phyloP scores from a whole-genome alignment of 53 echinoderm and acorn worm genomes.

The Astropecten irregularis region DNA sequence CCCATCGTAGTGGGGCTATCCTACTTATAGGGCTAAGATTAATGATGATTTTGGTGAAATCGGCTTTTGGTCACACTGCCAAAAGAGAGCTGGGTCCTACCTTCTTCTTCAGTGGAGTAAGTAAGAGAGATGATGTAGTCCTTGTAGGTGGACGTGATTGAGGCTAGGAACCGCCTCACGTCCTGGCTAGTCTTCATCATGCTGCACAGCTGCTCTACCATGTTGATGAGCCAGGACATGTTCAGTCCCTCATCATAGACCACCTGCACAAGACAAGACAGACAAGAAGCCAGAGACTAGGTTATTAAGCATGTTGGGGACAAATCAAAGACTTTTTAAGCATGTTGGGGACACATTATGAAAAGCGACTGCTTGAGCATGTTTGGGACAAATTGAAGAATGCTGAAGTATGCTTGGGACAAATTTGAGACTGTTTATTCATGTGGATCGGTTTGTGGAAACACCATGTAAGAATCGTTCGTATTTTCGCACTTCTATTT shows the following conservation, averaged over 20 bases:
- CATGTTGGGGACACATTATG: too few relatives aligned
- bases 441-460: too few relatives aligned
- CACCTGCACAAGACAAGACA: conserved; percentile 48
- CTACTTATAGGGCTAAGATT: not conserved
- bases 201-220: conserved; percentile 45
- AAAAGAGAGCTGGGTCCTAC: conserved; percentile 22
- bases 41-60: not conserved
- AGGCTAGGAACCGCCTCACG: conserved; percentile 45
- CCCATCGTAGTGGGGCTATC: too few relatives aligned
- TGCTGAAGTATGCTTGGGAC: too few relatives aligned
- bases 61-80: not conserved
- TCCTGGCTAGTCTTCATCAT: conserved; percentile 64
- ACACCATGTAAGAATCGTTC: too few relatives aligned
- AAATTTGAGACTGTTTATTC: too few relatives aligned
- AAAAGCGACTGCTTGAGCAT: too few relatives aligned
- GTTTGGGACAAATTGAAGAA: too few relatives aligned
- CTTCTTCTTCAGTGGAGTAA: conserved; percentile 55
- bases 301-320: too few relatives aligned
- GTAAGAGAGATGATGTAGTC: conserved; percentile 63
- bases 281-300: not conserved
- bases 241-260: conserved; percentile 56
- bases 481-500: too few relatives aligned
- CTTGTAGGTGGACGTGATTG: conserved; percentile 59
- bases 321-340: too few relatives aligned
- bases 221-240: conserved; percentile 71